phyloP scores from a whole-genome alignment of 1,140 invertebrate species.

The Physella acuta region DNA sequence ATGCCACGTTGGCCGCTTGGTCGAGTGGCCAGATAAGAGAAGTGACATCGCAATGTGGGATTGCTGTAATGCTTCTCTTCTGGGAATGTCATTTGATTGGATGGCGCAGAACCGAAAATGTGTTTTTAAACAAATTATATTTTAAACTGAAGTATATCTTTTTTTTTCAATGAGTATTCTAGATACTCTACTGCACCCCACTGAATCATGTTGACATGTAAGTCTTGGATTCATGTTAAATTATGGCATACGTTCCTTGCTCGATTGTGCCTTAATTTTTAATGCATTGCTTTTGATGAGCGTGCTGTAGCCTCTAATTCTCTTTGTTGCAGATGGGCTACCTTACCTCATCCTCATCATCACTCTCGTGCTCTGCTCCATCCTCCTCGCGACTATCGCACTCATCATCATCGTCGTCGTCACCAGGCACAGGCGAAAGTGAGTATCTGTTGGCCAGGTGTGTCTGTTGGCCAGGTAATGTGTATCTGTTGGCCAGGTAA shows the following conservation, averaged over 20 bases:
- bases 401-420: slow-evolving; percentile 31
- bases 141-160: too few species aligned
- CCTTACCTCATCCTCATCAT: slow-evolving; percentile 32
- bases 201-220: not conserved
- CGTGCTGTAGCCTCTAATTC: not conserved
- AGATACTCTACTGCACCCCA: too few species aligned
- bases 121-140: too few species aligned
- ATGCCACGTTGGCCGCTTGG: too few species aligned
- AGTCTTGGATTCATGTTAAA: not conserved
- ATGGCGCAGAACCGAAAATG: too few species aligned
- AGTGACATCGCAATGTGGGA: too few species aligned
- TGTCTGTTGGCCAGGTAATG: too few species aligned
- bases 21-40: too few species aligned
- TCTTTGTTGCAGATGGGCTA: slow-evolving; percentile 28
- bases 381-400: slow-evolving; percentile 31
- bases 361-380: slow-evolving; percentile 31
- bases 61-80: too few species aligned
- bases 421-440: slow-evolving; percentile 29
- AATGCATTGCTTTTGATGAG: not conserved
- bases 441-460: slow-evolving; percentile 1
- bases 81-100: too few species aligned
- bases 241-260: not conserved
- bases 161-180: too few species aligned
- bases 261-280: not conserved
- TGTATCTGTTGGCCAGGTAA: too few species aligned